Base-by-base conservation (phyloP, 2,113 vertebrate species). In the Odontophorus gujanensis region DNA sequence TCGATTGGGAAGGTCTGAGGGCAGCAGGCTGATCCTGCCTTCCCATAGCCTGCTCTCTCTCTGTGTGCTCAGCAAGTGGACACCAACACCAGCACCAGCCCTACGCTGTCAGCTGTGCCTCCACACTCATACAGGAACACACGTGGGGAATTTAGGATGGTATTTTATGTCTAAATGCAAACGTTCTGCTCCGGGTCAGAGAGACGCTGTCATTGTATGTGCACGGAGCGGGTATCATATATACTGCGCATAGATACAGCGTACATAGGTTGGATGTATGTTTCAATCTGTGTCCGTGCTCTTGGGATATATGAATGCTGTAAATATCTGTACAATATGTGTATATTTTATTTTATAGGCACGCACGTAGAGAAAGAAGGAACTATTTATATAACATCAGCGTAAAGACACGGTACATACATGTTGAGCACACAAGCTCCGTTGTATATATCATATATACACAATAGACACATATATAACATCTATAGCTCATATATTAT, bases 301-400 rank as follows among this genome's bases (percentile, higher is more conserved):
- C 80, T 75, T 30, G 40, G 3, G 2, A 82, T 92, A 80, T 87
- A 78, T 59, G 89, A 87, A 85, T 67, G 89, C 75, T 89, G 94
- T 83, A 92, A 94, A 91, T 77, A 91, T 34, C 92, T 77, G 59
- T 22, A 40, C 81, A 76, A 58, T 53, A 26, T 17, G 42, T 2
- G 24, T 36, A 6, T 48, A 81, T 67, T 93, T 78, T 69, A 83
- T 95, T 91, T 88, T 11, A 75, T 48, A 92, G 90, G 85, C 87
- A 80, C 8, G 25, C 85, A 78, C 42, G 42, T n/a, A 38, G 61
- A 75, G 65, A 79, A 50, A 77, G 74, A 25, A 71, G 7, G 36
- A 76, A 1, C 55, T 43, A 22, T 47, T 85, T 72, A 82, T 36
- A 42, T 45, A 81, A 89, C 80, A 85, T 11, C 36, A 69, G 76